Evolutionary conservation across 2,113 vertebrate genomes (phyloP), one percentile per base, ranked within the genome.

Genomic region (Zosterops pallidus): DNA sequence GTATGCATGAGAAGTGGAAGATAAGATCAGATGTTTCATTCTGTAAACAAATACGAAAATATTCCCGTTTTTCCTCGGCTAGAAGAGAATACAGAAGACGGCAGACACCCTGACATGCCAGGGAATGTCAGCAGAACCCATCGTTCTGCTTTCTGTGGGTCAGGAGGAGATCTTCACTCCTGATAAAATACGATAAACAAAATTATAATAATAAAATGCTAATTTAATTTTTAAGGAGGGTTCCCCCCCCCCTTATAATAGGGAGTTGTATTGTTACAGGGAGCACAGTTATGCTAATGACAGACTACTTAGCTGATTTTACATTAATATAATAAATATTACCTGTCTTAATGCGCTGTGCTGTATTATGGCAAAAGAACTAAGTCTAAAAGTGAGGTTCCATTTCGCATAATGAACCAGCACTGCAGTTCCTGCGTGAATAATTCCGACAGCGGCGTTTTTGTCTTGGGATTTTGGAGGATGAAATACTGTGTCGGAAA

Each of bases 311-410:
- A 97, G 95, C 95, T 97, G 97, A 96, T 98, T 98, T 97, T 98
- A 96, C 97, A 96, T 98, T 98, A 98, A 98, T 98, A 96, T 94
- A 97, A 98, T 97, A 98, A 98, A 97, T 97, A 95, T 97, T 97
- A 97, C 98, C 97, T 98, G 97, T 94, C 94, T 94, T 97, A 88
- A 93, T 97, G 96, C 92, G 78, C 96, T 95, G 82, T 92, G 75
- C 79, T 86, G 92, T 94, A 82, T 97, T 97, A 82, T 83, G 89
- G 96, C 93, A 96, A 96, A 97, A 96, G 75, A 98, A 81, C 90
- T 46, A 89, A 97, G 92, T 92, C 96, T 96, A 69, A 96, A 96
- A 97, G 96, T 88, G 94, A 97, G 97, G 97, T 97, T 96, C 96
- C 93, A 60, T 95, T 97, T 97, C 88, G 87, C 96, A 95, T 97